A percentile compares a stretch with the other conserved stretches of the same genome.
These are phyloP conservation scores for Todiramphus saurophagus DNA, from an alignment of 2,113 vertebrate species.

Conservation along the genomic window DNA sequence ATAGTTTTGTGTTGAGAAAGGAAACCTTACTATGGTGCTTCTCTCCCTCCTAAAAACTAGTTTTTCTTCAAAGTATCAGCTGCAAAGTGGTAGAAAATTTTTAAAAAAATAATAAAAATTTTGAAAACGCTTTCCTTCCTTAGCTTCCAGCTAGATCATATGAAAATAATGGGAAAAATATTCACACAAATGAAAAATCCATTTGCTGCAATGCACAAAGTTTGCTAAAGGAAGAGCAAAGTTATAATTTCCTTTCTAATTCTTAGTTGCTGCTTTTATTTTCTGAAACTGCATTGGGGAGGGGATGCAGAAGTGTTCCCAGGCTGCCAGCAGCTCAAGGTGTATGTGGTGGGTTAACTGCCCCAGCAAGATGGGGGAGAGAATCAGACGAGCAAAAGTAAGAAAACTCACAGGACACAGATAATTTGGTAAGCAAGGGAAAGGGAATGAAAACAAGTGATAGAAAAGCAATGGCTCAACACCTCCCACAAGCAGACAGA, in stretches of 20 bases:
- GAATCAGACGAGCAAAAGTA: not conserved
- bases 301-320: not conserved
- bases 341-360: not conserved
- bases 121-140: not conserved
- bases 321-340: not conserved
- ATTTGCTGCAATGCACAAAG: not conserved
- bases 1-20: not conserved
- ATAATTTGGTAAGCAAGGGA: rapidly evolving
- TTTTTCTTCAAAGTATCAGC: not conserved
- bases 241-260: not conserved
- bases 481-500: not conserved
- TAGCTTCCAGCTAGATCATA: not conserved
- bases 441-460: not conserved
- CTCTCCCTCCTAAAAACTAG: not conserved
- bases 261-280: not conserved
- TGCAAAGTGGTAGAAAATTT: not conserved
- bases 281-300: not conserved
- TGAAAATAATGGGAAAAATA: not conserved
- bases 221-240: not conserved
- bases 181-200: not conserved
- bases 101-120: not conserved
- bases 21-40: not conserved
- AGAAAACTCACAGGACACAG: not conserved
- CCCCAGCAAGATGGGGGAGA: rapidly evolving
- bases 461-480: not conserved